Evolutionary conservation across 2,888 invertebrate genomes (phyloP), one percentile per base, ranked within the genome.

Genomic region (Drosophila setosimentum): DNA sequence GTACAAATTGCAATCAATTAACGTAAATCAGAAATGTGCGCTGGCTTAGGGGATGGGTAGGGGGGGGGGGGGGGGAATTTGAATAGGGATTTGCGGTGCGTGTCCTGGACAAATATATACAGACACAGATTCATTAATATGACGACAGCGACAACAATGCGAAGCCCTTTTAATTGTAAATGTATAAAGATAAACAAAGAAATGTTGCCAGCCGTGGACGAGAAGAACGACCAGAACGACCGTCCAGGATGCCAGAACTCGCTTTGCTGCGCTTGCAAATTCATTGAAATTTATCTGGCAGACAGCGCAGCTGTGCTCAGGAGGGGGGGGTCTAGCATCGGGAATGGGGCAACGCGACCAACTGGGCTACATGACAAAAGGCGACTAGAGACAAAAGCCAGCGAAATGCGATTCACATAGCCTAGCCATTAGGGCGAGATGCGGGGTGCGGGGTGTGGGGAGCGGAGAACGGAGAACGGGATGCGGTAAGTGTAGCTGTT

Each of bases 1-100:
- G 88, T 83, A 91, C 92, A 92, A 92, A 92, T 93, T 93, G 92
- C 93, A 92, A 93, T 92, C 93, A 93, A 93, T 93, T 93, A 92
- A 91, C 87, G 83, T 69, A 62, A 42, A 73, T 57, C 59, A 64
- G 79, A 50, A 68, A 71, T 64, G 70, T n/a, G 55, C 27, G 40
- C n/a, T 18, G 32, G 24, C 16, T 21, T 8, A 4, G n/a, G 5
- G n/a, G 18, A 4, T 7, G 0, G 37, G 3, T 4, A 3, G 42
- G 2, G 1, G n/a, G 8, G 11, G 6, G 5, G 10, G 3, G 11
- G 21, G 7, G 18, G 33, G 6, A 5, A 10, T 16, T 10, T 40
- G 8, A 8, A 11, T 11, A 48, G 55, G 30, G 59, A 32, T 71
- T 71, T 58, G 74, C 54, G 61, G 54, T 71, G 80, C 65, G 55